Base-by-base conservation (phyloP, 2,113 vertebrate genomes). In the Lates calcarifer region DNA sequence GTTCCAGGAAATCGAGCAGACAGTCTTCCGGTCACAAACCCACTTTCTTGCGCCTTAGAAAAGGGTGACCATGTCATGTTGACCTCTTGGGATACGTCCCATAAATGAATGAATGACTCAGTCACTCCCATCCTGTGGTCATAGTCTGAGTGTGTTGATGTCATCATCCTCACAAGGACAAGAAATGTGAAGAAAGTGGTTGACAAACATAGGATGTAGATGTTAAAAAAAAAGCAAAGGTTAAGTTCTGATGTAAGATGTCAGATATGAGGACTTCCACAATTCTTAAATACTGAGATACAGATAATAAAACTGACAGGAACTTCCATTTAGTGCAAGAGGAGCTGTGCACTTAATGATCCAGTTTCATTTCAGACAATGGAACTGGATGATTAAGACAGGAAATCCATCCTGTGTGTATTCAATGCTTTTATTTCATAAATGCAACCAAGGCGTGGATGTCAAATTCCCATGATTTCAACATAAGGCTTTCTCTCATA, bases 1-100 rank as follows among this genome's bases (percentile, higher is more conserved):
- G 7, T 87, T 79, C 67, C 47, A 80, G 82, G 79, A 79, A 82
- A 68, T 45, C 37, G 33, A 75, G 18, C 43, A 60, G 62, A 61
- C 4, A 0, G 60, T 28, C 29, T 76, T 79, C 81, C 55, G 22
- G 66, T 84, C 65, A 81, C 60, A 77, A 37, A 53, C 11, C 28
- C 0, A 39, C 61, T 68, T 60, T 22, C 29, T 35, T 69, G 43
- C 18, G 24, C 13, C 41, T 79, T 66, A 70, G 74, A 67, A 77
- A 83, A 62, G 20, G n/a, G 63, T 56, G 57, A 71, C 17, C 39
- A 61, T 74, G 57, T 77, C 82, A 70, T 9, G 17, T 15, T 9
- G 10, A 70, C 4, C 55, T 45, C 1, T 6, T 5, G 61, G 66
- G 70, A 66, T 29, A 6, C 15, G 26, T 24, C 74, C 84, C 24